These are phyloP conservation scores for Pontoporia blainvillei DNA, from an alignment of 2,113 vertebrate genomes.

Conservation along the genomic window DNA sequence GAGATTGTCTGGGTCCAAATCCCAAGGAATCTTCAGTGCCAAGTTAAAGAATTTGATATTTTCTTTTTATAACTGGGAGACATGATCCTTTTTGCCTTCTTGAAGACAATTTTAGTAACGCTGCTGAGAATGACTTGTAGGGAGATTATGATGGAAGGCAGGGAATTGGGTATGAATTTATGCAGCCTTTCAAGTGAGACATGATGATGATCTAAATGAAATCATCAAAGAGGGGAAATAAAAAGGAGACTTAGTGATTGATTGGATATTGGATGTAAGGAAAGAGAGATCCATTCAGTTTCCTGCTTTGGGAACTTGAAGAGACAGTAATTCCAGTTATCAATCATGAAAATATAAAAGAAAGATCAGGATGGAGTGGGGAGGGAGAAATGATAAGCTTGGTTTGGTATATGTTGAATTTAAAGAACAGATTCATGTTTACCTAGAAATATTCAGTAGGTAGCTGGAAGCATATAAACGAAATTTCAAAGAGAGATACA, in stretches of 20 bases:
- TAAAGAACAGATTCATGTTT: background rate
- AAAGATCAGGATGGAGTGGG: background rate
- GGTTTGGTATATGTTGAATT: background rate
- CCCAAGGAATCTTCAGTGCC: background rate
- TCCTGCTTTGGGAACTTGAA: background rate
- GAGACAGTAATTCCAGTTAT: background rate
- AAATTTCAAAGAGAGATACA: background rate
- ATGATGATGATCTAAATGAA: background rate
- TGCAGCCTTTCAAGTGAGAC: background rate
- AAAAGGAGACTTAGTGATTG: background rate
- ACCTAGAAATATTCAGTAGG: background rate
- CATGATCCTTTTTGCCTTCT: background rate
- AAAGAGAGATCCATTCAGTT: background rate
- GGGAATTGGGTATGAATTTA: background rate
- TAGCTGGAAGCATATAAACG: background rate
- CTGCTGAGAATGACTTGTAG: background rate
- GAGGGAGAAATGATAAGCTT: background rate
- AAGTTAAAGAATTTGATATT: background rate
- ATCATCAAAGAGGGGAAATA: background rate
- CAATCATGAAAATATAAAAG: background rate
- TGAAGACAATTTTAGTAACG: conserved; percentile 16
- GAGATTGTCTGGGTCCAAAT: background rate
- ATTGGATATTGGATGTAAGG: background rate
- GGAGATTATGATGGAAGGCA: background rate
- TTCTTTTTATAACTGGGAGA: background rate